Conservation (phyloP, 2,888 invertebrate species). For the Drosophila hawaiiensis region DNA sequence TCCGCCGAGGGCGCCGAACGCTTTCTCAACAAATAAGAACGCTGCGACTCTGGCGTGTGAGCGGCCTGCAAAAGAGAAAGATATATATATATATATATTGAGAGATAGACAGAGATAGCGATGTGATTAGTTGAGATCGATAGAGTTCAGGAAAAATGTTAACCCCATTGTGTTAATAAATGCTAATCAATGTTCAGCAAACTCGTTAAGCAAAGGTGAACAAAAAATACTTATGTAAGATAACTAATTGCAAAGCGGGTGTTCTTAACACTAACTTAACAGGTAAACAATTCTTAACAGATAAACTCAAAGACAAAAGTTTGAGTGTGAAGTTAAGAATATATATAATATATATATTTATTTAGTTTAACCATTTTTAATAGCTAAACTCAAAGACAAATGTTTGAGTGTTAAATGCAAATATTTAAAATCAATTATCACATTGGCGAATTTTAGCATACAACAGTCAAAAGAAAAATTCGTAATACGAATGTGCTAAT, state of each 20-base stretch:
- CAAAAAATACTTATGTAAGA: not conserved
- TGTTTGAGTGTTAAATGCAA: conserved; percentile 55
- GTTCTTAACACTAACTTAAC: not conserved
- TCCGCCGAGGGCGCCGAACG: conserved; percentile 88
- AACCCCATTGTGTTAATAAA: conserved; percentile 21
- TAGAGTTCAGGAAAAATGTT: conserved; percentile 20
- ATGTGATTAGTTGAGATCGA: conserved; percentile 23
- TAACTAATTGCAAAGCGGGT: not conserved
- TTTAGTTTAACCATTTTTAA: not conserved
- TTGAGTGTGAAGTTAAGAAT: not conserved
- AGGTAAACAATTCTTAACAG: not conserved
- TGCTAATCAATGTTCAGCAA: conserved; percentile 24
- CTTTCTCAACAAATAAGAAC: conserved; percentile 93
- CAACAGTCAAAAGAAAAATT: conserved; percentile 39
- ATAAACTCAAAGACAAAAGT: not conserved
- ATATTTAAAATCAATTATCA: conserved; percentile 58
- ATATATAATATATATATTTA: not conserved
- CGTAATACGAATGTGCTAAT: conserved; percentile 6
- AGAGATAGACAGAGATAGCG: not conserved
- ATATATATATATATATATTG: not conserved
- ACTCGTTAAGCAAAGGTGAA: conserved; percentile 15
- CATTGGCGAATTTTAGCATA: conserved; percentile 43
- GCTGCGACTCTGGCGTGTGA: conserved; percentile 91
- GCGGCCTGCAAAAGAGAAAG: conserved; percentile 86
- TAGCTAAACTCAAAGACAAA: not conserved